Evolutionary conservation across 2,888 invertebrate genomes (phyloP).

Genomic region (Magallana nippona): DNA sequence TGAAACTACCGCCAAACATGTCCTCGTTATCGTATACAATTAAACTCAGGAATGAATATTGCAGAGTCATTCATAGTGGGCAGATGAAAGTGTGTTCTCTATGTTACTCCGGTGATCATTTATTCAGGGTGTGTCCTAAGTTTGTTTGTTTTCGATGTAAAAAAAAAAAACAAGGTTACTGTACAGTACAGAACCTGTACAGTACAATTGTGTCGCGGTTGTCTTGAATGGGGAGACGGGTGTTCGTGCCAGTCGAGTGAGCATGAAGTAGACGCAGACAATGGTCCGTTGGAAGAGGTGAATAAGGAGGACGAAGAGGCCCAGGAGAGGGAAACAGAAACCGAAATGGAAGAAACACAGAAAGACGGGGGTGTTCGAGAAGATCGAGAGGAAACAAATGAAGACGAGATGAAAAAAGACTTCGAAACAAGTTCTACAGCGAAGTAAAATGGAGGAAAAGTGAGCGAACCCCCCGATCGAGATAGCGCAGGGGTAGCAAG

Average conservation of each 20-base stretch:
- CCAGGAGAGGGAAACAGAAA: neutral
- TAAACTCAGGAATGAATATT: neutral
- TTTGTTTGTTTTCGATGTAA: neutral
- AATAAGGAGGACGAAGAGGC: neutral
- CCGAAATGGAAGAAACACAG: neutral
- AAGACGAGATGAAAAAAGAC: neutral
- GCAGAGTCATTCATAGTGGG: no score
- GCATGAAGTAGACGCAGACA: neutral
- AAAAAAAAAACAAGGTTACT: conserved; percentile 8
- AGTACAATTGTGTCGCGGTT: neutral
- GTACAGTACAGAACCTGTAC: neutral
- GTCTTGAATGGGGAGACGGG: neutral
- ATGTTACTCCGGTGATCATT: neutral
- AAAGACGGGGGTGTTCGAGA: no score
- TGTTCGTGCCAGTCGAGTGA: neutral
- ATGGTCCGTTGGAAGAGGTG: neutral
- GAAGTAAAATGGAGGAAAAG: neutral
- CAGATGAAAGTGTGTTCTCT: no score
- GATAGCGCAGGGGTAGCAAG: neutral
- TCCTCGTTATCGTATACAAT: neutral
- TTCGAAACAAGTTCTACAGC: neutral
- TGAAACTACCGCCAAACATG: neutral
- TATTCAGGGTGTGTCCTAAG: neutral
- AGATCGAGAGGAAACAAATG: no score
- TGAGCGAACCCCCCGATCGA: neutral